phyloP scores from a whole-genome alignment of 2,797 vertebrate genomes.

The Graptemys geographica region DNA sequence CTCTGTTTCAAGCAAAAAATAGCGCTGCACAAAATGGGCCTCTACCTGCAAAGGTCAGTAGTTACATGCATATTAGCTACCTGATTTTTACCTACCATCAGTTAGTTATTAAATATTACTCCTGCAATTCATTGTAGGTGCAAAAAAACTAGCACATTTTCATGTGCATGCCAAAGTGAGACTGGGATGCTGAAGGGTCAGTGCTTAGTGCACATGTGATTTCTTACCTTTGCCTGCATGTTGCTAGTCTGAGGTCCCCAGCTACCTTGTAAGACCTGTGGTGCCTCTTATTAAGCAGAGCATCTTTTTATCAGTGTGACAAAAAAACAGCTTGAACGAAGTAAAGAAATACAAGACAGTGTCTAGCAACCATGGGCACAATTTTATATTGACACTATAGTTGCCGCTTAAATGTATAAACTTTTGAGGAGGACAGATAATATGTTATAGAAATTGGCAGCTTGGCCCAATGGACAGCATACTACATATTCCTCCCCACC shows the following conservation, averaged over 20 bases:
- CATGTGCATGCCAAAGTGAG: not conserved
- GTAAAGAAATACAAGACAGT: not conserved
- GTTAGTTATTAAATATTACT: not conserved
- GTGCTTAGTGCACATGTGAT: fast-evolving
- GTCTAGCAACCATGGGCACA: not conserved
- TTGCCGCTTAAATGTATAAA: not conserved
- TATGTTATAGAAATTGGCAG: not conserved
- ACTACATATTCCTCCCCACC: not conserved
- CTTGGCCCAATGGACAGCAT: not conserved
- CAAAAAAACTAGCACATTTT: not conserved
- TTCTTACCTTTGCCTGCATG: not conserved
- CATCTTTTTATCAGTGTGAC: not conserved
- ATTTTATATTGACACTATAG: not conserved
- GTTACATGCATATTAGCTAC: not conserved
- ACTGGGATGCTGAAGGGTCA: slow-evolving; percentile 1
- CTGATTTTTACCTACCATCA: slow-evolving; percentile 1
- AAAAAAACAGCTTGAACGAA: slow-evolving; percentile 1
- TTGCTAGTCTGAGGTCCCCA: not conserved
- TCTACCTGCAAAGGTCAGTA: not conserved
- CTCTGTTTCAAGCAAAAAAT: not conserved
- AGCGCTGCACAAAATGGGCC: not conserved
- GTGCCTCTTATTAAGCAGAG: not conserved
- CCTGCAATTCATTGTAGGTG: not conserved
- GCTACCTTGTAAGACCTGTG: not conserved
- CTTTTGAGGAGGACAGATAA: not conserved